Base-by-base conservation (phyloP, 1,140 invertebrate species). In the Dendrolimus punctatus region DNA sequence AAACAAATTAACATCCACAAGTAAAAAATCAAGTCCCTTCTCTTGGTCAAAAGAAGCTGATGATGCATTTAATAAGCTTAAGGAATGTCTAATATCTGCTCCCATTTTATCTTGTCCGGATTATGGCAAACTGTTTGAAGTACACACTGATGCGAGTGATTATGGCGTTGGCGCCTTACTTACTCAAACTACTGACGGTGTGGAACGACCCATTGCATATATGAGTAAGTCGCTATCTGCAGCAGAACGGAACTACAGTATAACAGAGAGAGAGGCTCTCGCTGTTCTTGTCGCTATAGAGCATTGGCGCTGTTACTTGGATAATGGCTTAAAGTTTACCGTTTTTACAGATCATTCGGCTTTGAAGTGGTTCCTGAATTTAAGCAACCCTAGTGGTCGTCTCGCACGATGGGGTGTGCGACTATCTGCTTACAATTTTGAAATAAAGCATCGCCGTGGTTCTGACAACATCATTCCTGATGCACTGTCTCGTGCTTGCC, bases 1-100 rank as follows among this genome's bases (percentile, higher is more conserved):
- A 58, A 59, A 39, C 88, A 42, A 68, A 65, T 47, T 57, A 60
- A 52, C 66, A 80, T 51, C 45, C 41, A 37, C 62, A 60, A 79
- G 66, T 62, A 66, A 55, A 49, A 57, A 40, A 6, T 59, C 40
- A 47, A 58, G 36, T n/a, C 47, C 51, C 0, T 68, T 65, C 42
- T 7, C n/a, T 5, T 76, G 60, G 64, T 40, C 52, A 6, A 6
- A 9, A 4, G 62, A 69, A n/a, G 66, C 66, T 4, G 55, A 66
- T 6, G 10, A 5, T 2, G 55, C 70, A n/a, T 73, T 67, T 38
- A 42, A 53, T 6, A 57, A 55, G 6, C 46, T 70, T 6, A 70
- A 70, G 42, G 36, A 58, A 4, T 46, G 44, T 8, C 9, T 58
- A 2, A 10, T 55, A 1, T 42, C 37, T 8, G 55, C 60, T 6